Evolutionary conservation across 1,140 invertebrate genomes (phyloP).

Genomic region (Bombus sibiricus): DNA sequence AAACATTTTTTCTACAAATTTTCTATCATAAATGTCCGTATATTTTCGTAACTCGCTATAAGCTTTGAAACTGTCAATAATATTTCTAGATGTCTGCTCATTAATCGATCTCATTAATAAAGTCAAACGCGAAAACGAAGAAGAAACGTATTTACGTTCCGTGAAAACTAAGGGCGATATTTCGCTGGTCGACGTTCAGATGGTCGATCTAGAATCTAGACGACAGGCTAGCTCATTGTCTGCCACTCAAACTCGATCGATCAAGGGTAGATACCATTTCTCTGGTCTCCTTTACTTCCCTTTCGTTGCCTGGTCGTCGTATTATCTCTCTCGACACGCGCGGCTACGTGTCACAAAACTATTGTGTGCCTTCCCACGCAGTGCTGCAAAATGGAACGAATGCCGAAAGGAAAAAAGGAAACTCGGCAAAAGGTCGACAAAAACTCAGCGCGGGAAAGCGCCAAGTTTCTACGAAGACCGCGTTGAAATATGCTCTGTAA

Average conservation of each 20-base stretch:
- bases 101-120: background rate
- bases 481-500: background rate
- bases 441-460: background rate
- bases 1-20: too few species aligned
- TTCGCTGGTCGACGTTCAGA: background rate
- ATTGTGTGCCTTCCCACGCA: conserved; percentile 23
- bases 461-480: background rate
- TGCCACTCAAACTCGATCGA: conserved; percentile 11
- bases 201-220: background rate
- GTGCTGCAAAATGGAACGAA: conserved; percentile 1
- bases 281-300: background rate
- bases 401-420: background rate
- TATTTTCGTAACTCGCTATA: too few species aligned
- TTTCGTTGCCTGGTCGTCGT: background rate
- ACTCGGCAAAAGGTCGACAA: background rate
- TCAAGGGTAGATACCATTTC: conserved; percentile 28
- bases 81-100: background rate
- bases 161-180: background rate
- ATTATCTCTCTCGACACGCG: background rate
- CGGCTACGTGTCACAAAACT: conserved; percentile 9
- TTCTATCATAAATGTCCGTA: too few species aligned
- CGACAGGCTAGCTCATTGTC: background rate
- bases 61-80: background rate
- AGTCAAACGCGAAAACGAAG: background rate
- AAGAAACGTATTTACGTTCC: background rate